Conservation (phyloP, 2,888 invertebrate species). For the Kuschelorhynchus macadamiae region DNA sequence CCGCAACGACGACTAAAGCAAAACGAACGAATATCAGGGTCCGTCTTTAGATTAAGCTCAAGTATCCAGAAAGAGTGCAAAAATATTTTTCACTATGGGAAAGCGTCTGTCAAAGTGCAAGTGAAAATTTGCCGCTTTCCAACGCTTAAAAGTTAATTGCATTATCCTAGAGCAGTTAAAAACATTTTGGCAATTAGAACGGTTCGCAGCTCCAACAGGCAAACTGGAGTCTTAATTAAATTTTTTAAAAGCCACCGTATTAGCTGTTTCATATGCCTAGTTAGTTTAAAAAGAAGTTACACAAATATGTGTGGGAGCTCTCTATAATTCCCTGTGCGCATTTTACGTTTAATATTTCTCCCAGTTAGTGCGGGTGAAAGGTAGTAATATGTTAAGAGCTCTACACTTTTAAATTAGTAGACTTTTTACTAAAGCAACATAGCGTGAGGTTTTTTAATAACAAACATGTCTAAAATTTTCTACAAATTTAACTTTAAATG, state of each 20-base stretch:
- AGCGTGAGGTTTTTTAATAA: background rate
- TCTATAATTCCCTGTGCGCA: slow-evolving; percentile 17
- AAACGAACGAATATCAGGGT: too few species aligned
- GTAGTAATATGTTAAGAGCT: slow-evolving; percentile 22
- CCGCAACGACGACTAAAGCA: too few species aligned
- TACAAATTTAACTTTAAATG: too few species aligned
- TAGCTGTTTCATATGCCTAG: slow-evolving; percentile 28
- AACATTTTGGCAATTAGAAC: slow-evolving; percentile 33
- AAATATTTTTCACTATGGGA: slow-evolving; percentile 17
- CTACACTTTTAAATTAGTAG: slow-evolving; percentile 13
- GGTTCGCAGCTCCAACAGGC: slow-evolving; percentile 11
- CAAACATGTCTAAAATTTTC: too few species aligned
- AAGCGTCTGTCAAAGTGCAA: slow-evolving; percentile 17
- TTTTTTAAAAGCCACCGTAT: slow-evolving; percentile 36
- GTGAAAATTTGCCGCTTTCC: slow-evolving; percentile 14
- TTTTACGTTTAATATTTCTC: slow-evolving; percentile 27
- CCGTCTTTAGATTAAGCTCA: slow-evolving; percentile 14
- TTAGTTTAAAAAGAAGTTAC: slow-evolving; percentile 28
- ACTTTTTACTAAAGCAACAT: slow-evolving; percentile 1
- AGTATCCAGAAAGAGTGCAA: slow-evolving; percentile 9
- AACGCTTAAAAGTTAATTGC: slow-evolving; percentile 20
- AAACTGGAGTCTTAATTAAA: slow-evolving; percentile 17
- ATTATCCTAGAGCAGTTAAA: slow-evolving; percentile 29
- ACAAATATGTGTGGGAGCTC: slow-evolving; percentile 20
- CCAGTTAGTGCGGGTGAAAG: slow-evolving; percentile 18